These are phyloP conservation scores for Junonia oenone DNA, from an alignment of 2,888 invertebrate genomes.

Conservation along the genomic window DNA sequence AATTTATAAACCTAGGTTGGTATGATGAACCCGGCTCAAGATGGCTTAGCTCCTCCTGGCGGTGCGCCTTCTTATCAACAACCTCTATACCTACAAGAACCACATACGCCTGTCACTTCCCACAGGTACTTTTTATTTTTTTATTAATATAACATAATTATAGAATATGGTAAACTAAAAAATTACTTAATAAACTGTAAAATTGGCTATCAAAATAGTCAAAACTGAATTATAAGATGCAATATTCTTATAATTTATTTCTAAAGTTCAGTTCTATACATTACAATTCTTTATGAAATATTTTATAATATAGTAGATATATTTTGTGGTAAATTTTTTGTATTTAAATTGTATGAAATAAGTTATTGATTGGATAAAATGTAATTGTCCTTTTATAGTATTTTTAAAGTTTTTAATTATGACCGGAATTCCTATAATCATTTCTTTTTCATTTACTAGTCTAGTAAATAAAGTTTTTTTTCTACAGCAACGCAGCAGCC, in stretches of 20 bases:
- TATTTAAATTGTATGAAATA: too few species aligned
- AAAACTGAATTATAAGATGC: too few species aligned
- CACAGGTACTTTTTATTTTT: conserved; percentile 50
- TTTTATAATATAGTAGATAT: too few species aligned
- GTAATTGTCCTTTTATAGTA: too few species aligned
- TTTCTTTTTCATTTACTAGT: too few species aligned
- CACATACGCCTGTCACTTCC: conserved; percentile 69
- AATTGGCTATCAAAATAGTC: neutral
- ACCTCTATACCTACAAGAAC: conserved; percentile 83
- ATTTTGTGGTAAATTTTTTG: too few species aligned
- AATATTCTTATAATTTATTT: too few species aligned
- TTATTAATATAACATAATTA: neutral
- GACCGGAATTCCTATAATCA: too few species aligned
- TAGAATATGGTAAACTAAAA: neutral
- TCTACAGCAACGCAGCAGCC: conserved; percentile 67
- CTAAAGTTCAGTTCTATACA: too few species aligned
- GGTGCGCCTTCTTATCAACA: conserved; percentile 84
- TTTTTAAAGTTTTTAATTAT: too few species aligned
- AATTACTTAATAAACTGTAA: neutral
- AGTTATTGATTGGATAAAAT: too few species aligned
- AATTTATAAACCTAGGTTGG: conserved; percentile 58
- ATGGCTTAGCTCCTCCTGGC: conserved; percentile 80
- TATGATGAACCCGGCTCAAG: conserved; percentile 82
- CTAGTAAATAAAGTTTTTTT: neutral
- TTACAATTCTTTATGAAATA: too few species aligned